Base-by-base conservation (phyloP, 2,113 vertebrate genomes). In the Axis porcinus region DNA sequence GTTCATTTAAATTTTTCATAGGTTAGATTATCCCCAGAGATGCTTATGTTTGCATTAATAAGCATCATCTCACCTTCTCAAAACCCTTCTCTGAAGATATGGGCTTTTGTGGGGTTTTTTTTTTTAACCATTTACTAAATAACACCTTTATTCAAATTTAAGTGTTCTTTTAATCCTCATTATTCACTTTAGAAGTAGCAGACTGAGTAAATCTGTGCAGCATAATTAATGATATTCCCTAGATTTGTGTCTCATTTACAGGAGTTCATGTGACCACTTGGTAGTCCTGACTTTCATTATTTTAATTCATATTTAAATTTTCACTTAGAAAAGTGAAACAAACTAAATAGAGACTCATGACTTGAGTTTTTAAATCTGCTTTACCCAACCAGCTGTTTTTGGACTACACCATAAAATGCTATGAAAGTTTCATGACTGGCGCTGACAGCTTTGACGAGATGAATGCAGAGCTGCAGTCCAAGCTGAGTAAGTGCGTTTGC, bases 341-440 rank as follows among this genome's bases (percentile, higher is more conserved):
- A 85, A 81, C 58, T 94, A 91, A 93, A 43, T 30, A 94, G 40
- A 83, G 62, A 96, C 55, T 88, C 45, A 33, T 87, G 25, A 45
- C 57, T 91, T 91, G 87, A 94, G n/a, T 96, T 93, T 95, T 86
- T 88, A 52, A 97, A 52, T 76, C 89, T 97, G 60, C 58, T 6
- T n/a, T 54, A 91, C 47, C 95, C 43, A 94, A 55, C 96, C 97
- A 99, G 99, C 98, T 99, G 54, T 99, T 99, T 96, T 70, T 99
- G 95, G 99, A 99, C 55, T 99, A 99, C 86, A 98, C 98, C 47
- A 98, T 98, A 84, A 99, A 99, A 84, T 99, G 99, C 86, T 99
- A 99, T 81, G 98, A 98, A 33, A 99, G 99, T 87, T 99, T 99
- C 97, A 99, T 99, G 99, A 99, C 99, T 87, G 99, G 99, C 8